Conservation (phyloP, 2,797 vertebrate genomes). For the Cyclopterus lumpus region DNA sequence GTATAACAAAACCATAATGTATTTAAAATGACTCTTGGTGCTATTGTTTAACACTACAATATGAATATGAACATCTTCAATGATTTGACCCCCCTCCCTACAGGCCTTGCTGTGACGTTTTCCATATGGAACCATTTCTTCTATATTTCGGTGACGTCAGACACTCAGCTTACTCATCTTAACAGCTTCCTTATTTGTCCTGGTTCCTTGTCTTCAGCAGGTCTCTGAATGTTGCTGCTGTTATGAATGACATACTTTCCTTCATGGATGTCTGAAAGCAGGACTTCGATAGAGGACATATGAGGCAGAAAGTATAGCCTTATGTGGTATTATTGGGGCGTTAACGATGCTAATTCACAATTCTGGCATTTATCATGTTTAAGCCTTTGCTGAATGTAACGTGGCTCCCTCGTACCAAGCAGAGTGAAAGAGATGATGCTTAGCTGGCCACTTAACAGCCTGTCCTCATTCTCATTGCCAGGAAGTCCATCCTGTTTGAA, state of each 20-base stretch:
- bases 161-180: background rate
- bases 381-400: background rate
- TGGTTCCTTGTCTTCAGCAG: background rate
- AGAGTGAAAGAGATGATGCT: background rate
- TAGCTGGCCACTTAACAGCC: slow-evolving; percentile 24
- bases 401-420: background rate
- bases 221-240: background rate
- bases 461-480: slow-evolving; percentile 17
- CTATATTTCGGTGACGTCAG: too few relatives aligned
- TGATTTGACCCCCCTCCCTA: too few relatives aligned
- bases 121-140: too few relatives aligned
- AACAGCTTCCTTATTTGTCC: background rate
- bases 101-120: background rate
- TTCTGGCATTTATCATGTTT: too few relatives aligned
- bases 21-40: background rate
- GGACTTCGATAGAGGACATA: background rate
- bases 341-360: too few relatives aligned
- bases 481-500: slow-evolving; percentile 40
- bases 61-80: background rate
- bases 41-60: too few relatives aligned
- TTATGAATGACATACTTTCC: background rate
- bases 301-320: too few relatives aligned
- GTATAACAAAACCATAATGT: background rate
- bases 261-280: background rate
- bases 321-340: too few relatives aligned